Conservation (phyloP, 2,113 vertebrate species). For the Oreochromis niloticus region DNA sequence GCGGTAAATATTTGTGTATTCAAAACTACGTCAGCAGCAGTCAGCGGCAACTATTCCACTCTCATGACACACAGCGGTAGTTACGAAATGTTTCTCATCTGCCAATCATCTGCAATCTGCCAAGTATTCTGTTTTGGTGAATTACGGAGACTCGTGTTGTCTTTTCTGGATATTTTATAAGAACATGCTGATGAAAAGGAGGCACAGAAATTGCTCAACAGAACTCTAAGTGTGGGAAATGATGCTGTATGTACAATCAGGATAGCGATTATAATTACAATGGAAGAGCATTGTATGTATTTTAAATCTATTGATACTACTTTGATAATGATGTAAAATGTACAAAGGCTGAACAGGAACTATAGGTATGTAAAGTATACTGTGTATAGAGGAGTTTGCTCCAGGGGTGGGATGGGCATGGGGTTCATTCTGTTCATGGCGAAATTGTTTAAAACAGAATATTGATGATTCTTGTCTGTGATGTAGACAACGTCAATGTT, state of each 20-base stretch:
- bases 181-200: slow-evolving; percentile 36
- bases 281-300: slow-evolving; percentile 68
- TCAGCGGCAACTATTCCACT: slow-evolving; percentile 42
- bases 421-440: slow-evolving; percentile 64
- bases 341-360: slow-evolving; percentile 56
- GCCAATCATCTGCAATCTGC: slow-evolving; percentile 28
- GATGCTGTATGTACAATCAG: slow-evolving; percentile 76
- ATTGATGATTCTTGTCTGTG: slow-evolving; percentile 79
- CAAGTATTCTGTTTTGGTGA: slow-evolving; percentile 29
- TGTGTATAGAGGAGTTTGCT: slow-evolving; percentile 70
- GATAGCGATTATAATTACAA: slow-evolving; percentile 59
- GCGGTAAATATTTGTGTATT: slow-evolving; percentile 8
- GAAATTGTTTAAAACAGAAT: slow-evolving; percentile 68
- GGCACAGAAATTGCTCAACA: slow-evolving; percentile 24
- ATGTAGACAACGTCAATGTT: slow-evolving; percentile 77
- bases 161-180: slow-evolving; percentile 41
- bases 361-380: slow-evolving; percentile 68
- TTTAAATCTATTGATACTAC: slow-evolving; percentile 71
- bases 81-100: slow-evolving; percentile 45
- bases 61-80: slow-evolving; percentile 14
- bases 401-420: slow-evolving; percentile 53
- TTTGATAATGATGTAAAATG: slow-evolving; percentile 74
- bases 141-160: slow-evolving; percentile 13
- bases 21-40: slow-evolving; percentile 11
- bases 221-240: slow-evolving; percentile 69